Conservation (phyloP, 35 echinoderm and acorn worm species). For the Apostichopus japonicus region DNA sequence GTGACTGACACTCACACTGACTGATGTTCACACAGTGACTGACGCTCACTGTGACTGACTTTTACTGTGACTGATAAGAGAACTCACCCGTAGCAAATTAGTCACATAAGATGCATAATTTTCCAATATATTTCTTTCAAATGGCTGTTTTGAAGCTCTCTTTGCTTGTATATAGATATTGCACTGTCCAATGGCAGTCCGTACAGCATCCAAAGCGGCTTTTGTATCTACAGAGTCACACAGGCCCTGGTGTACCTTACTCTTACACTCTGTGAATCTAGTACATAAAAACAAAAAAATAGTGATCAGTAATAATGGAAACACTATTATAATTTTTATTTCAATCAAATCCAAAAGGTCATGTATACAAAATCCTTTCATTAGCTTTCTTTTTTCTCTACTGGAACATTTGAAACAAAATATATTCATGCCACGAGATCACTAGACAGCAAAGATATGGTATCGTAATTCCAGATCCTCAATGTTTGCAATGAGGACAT, state of each 20-base stretch:
- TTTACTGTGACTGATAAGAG: background rate
- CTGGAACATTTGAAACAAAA: too few relatives aligned
- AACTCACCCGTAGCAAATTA: conserved; percentile 77
- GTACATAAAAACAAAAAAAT: background rate
- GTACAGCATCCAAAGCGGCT: conserved; percentile 73
- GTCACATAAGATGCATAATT: conserved; percentile 76
- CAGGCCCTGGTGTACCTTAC: conserved; percentile 67
- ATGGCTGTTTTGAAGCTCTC: conserved; percentile 51
- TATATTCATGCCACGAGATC: too few relatives aligned
- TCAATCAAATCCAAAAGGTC: too few relatives aligned
- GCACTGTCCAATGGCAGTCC: conserved; percentile 69
- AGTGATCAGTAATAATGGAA: too few relatives aligned
- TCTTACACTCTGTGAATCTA: conserved; percentile 71
- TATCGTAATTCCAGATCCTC: too few relatives aligned
- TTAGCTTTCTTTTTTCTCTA: too few relatives aligned
- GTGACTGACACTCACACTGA: too few relatives aligned
- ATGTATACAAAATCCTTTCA: too few relatives aligned
- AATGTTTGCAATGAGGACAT: too few relatives aligned
- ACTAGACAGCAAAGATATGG: too few relatives aligned
- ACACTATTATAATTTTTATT: too few relatives aligned
- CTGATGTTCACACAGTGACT: background rate
- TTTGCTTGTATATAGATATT: conserved; percentile 87
- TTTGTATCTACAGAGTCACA: conserved; percentile 97
- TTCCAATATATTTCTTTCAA: conserved; percentile 66
- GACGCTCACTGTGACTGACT: too few relatives aligned